These are phyloP conservation scores for Lordiphosa fenestrarum DNA, from an alignment of 2,888 invertebrate genomes.

Conservation along the genomic window DNA sequence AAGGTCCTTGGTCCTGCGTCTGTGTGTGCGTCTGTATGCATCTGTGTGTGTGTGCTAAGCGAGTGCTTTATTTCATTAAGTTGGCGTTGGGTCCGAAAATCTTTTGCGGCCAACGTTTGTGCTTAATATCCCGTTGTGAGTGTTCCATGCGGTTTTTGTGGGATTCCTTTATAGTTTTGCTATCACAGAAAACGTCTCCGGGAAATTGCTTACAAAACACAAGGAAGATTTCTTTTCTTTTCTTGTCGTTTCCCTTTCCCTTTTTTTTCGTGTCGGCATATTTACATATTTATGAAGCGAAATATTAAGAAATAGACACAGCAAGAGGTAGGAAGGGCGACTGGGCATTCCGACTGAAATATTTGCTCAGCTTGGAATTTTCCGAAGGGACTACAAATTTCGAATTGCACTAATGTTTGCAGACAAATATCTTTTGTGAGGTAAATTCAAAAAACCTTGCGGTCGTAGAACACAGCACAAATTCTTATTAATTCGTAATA, in stretches of 20 bases:
- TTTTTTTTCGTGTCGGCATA: conserved; percentile 42
- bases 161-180: conserved; percentile 56
- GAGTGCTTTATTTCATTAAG: conserved; percentile 74
- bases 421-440: conserved; percentile 52
- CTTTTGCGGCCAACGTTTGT: conserved; percentile 59
- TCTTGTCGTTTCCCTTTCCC: no score
- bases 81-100: conserved; percentile 56
- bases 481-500: conserved; percentile 73
- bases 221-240: conserved; percentile 28
- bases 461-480: conserved; percentile 47
- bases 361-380: background rate
- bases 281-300: conserved; percentile 66
- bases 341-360: conserved; percentile 9
- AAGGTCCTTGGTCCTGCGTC: conserved; percentile 12
- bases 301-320: conserved; percentile 53
- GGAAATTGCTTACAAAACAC: conserved; percentile 37
- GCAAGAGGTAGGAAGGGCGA: background rate
- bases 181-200: conserved; percentile 23
- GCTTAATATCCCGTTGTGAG: conserved; percentile 70
- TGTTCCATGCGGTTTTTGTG: conserved; percentile 50
- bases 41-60: conserved; percentile 40
- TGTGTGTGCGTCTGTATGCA: conserved; percentile 20
- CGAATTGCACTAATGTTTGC: conserved; percentile 72
- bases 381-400: conserved; percentile 48
- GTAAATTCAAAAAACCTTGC: conserved; percentile 36